Percentiles rank a stretch among this genome's conserved stretches.
Evolutionary conservation across 2,797 vertebrate species (phyloP).

Genomic region (Clarias platycephalus): DNA sequence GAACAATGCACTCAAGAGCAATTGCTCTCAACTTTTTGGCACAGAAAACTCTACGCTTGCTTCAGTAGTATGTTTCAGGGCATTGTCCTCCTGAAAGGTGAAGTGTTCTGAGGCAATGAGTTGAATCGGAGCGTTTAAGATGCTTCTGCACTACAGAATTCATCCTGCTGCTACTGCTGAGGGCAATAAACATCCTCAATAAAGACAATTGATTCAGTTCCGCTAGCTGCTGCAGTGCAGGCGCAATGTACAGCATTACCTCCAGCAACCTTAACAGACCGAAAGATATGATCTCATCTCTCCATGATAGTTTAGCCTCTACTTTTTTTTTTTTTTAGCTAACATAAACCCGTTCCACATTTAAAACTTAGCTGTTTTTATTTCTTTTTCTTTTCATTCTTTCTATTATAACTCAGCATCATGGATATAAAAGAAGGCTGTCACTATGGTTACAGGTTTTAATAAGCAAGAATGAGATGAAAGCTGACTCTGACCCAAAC

Average conservation of each 20-base stretch:
- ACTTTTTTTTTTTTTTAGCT: neutral
- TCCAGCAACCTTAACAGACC: neutral
- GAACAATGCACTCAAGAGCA: neutral
- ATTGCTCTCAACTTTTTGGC: neutral
- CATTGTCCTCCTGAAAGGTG: slow-evolving; percentile 6
- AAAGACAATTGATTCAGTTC: neutral
- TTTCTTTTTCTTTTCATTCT: too few species aligned
- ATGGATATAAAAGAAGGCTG: neutral
- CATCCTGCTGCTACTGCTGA: neutral
- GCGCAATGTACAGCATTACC: neutral
- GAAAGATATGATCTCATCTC: neutral
- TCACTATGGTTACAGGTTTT: slow-evolving; percentile 8
- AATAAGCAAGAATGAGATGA: neutral
- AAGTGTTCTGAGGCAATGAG: neutral
- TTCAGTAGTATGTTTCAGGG: neutral
- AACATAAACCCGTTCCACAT: neutral
- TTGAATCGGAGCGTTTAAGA: slow-evolving; percentile 4
- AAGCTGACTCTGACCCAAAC: neutral
- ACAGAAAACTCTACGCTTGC: slow-evolving; percentile 5
- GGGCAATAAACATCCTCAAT: slow-evolving; percentile 2
- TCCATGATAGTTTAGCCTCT: neutral
- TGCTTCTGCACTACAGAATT: neutral
- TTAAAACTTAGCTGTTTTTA: neutral
- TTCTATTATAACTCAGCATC: neutral
- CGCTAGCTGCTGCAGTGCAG: neutral